Conservation (phyloP, 2,888 invertebrate genomes). For the Eupsilia transversa region DNA sequence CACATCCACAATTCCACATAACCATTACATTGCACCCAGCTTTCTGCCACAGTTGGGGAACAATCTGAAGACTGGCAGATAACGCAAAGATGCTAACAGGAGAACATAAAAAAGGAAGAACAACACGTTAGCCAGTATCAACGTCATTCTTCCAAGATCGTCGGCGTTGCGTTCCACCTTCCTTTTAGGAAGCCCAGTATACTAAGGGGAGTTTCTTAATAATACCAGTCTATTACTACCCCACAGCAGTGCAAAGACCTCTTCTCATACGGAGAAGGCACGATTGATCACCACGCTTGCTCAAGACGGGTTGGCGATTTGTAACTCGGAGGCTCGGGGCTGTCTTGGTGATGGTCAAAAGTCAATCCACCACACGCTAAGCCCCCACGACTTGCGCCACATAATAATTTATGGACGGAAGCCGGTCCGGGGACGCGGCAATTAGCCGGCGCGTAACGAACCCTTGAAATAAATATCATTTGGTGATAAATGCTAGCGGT, state of each 20-base stretch:
- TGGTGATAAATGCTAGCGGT: slow-evolving; percentile 83
- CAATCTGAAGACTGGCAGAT: too few relatives aligned
- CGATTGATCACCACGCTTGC: too few relatives aligned
- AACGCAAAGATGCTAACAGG: neutral
- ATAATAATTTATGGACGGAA: slow-evolving; percentile 87
- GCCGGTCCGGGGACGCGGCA: slow-evolving; percentile 86
- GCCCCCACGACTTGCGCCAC: slow-evolving; percentile 70
- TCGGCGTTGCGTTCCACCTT: too few relatives aligned
- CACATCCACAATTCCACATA: neutral
- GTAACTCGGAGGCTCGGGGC: too few relatives aligned
- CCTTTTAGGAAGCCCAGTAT: neutral
- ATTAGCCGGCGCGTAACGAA: slow-evolving; percentile 89
- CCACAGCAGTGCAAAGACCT: too few relatives aligned
- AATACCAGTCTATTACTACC: too few relatives aligned
- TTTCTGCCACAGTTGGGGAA: neutral
- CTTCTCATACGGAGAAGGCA: too few relatives aligned
- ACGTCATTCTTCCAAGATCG: neutral
- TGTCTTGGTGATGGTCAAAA: slow-evolving; percentile 4
- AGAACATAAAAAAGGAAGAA: slow-evolving; percentile 11
- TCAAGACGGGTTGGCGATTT: too few relatives aligned
- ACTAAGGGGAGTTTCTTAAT: too few relatives aligned
- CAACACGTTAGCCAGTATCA: neutral
- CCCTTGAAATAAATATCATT: slow-evolving; percentile 89
- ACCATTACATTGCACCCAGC: neutral
- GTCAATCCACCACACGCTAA: slow-evolving; percentile 52